phyloP scores from a whole-genome alignment of 2,113 vertebrate species.

The Zapus hudsonius region DNA sequence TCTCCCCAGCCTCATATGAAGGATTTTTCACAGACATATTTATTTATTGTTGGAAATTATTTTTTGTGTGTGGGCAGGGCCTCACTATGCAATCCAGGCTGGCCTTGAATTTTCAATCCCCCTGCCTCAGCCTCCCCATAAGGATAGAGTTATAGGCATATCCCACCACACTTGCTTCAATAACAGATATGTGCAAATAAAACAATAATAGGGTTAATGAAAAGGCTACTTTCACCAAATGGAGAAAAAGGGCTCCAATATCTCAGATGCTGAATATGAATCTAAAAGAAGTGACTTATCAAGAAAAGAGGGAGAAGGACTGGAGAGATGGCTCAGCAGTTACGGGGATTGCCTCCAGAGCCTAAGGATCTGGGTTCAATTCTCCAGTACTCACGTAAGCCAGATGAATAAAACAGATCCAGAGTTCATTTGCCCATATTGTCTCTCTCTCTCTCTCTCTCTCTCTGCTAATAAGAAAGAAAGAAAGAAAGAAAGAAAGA shows the following conservation, averaged over 20 bases:
- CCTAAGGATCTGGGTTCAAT: no score
- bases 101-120: background rate
- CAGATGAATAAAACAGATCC: no score
- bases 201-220: background rate
- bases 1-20: no score
- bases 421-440: no score
- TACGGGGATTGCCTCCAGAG: no score
- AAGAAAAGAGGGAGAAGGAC: background rate
- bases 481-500: no score
- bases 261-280: background rate
- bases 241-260: background rate
- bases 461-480: no score
- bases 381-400: no score
- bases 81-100: background rate
- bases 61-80: background rate
- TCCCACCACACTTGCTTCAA: background rate
- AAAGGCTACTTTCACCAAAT: background rate
- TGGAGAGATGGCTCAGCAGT: background rate
- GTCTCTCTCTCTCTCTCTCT: no score
- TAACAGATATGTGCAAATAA: background rate
- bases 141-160: background rate
- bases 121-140: background rate
- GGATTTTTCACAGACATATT: background rate
- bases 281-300: background rate
- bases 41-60: background rate